Conservation (phyloP, 2,797 vertebrate genomes). For the Sphenopsis melanotis region DNA sequence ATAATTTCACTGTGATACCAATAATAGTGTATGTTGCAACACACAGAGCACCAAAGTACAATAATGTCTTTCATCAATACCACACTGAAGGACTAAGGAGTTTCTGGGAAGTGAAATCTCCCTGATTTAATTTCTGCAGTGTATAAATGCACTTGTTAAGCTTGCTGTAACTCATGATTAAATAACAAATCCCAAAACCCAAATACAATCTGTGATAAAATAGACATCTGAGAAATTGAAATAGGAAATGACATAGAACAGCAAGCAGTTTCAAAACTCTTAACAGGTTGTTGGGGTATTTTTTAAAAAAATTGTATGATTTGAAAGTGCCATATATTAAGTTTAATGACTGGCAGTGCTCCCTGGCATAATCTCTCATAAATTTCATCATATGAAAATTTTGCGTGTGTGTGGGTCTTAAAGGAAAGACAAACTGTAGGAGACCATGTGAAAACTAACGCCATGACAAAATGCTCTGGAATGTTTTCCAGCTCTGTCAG, state of each 20-base stretch:
- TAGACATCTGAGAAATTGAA: background rate
- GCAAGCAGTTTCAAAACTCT: background rate
- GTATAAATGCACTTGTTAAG: background rate
- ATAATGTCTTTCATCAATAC: background rate
- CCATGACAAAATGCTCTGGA: background rate
- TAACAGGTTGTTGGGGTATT: background rate
- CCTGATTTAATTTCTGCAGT: background rate
- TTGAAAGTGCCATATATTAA: background rate
- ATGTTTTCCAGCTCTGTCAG: background rate
- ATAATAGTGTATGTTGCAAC: background rate
- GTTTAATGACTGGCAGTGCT: background rate
- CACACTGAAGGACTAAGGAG: background rate
- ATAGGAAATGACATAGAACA: background rate
- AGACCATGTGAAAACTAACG: background rate
- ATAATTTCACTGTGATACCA: background rate
- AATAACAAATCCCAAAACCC: constrained; percentile 16
- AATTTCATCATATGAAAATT: background rate
- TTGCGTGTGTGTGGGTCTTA: background rate
- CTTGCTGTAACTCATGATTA: background rate
- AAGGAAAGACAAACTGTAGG: background rate
- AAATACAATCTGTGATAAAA: constrained; percentile 3
- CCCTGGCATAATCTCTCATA: background rate
- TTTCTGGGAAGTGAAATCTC: background rate
- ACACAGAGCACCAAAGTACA: background rate
- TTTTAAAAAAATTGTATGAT: background rate